Evolutionary conservation across 2,888 invertebrate genomes (phyloP).

Genomic region (Blera fallax): DNA sequence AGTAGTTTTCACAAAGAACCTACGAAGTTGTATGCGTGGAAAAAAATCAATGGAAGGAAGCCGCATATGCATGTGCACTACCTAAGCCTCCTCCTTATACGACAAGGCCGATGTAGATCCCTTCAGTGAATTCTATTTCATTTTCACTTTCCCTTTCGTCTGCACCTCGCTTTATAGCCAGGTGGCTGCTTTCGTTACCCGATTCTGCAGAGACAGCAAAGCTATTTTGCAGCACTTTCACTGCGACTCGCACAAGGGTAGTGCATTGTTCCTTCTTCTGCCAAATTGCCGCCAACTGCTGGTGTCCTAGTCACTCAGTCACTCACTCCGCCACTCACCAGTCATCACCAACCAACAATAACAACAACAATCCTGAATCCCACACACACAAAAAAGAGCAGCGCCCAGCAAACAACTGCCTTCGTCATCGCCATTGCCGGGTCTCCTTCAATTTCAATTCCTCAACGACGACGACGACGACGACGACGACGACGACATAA

Average conservation of each 20-base stretch:
- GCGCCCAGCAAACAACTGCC: conserved; percentile 38
- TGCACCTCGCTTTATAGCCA: background rate
- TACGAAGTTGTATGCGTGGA: too few relatives aligned
- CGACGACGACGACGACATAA: background rate
- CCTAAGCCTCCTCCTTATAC: too few relatives aligned
- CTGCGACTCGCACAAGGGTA: conserved; percentile 20
- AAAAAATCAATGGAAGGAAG: too few relatives aligned
- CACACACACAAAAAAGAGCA: conserved; percentile 49
- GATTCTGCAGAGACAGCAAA: conserved; percentile 40
- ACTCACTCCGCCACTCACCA: conserved; percentile 40
- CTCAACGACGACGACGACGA: conserved; percentile 13
- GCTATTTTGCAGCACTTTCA: conserved; percentile 44
- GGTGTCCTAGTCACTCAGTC: conserved; percentile 37
- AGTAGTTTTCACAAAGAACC: too few relatives aligned
- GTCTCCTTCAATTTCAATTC: conserved; percentile 24
- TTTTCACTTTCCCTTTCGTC: conserved; percentile 29
- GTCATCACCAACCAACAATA: background rate
- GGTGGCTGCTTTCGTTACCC: conserved; percentile 46
- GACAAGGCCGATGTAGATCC: too few relatives aligned
- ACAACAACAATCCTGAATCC: conserved; percentile 28
- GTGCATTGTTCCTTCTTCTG: conserved; percentile 47
- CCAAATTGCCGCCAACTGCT: conserved; percentile 33
- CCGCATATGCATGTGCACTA: too few relatives aligned
- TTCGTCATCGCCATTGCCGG: conserved; percentile 46
- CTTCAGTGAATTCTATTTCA: background rate